These are phyloP conservation scores for Caloenas nicobarica DNA, from an alignment of 2,113 vertebrate genomes.

Conservation along the genomic window DNA sequence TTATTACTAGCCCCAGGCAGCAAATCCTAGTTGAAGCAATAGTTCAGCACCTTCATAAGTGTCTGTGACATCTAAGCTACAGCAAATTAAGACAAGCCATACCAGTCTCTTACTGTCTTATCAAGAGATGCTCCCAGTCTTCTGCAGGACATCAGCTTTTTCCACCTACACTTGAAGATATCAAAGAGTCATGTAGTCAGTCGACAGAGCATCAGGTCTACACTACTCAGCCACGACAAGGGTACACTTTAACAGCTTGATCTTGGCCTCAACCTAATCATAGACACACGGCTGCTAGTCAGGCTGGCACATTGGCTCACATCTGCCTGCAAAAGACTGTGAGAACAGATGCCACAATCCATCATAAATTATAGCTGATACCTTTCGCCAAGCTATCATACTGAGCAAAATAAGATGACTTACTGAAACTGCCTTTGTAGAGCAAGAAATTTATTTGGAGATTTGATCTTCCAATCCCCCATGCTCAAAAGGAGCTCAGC, in stretches of 20 bases:
- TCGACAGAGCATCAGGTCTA: not conserved
- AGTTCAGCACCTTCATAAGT: not conserved
- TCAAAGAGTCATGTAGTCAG: fast-evolving
- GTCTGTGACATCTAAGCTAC: not conserved
- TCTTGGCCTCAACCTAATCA: not conserved
- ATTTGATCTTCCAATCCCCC: not conserved
- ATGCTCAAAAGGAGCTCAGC: not conserved
- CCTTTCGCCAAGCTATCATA: not conserved
- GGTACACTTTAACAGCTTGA: not conserved
- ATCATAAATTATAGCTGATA: not conserved
- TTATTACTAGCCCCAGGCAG: not conserved
- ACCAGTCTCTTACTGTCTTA: not conserved
- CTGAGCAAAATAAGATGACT: not conserved
- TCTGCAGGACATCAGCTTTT: not conserved
- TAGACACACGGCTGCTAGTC: not conserved
- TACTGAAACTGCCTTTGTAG: not conserved
- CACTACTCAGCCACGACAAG: not conserved
- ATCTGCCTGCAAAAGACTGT: not conserved
- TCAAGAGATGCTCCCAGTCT: not conserved
- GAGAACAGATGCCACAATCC: not conserved
- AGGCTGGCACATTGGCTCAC: not conserved
- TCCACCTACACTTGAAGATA: not conserved
- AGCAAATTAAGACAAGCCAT: not conserved
- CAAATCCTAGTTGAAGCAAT: not conserved
- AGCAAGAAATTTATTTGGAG: not conserved